Evolutionary conservation across 2,797 vertebrate species (phyloP).

Genomic region (Tokudaia muenninki): DNA sequence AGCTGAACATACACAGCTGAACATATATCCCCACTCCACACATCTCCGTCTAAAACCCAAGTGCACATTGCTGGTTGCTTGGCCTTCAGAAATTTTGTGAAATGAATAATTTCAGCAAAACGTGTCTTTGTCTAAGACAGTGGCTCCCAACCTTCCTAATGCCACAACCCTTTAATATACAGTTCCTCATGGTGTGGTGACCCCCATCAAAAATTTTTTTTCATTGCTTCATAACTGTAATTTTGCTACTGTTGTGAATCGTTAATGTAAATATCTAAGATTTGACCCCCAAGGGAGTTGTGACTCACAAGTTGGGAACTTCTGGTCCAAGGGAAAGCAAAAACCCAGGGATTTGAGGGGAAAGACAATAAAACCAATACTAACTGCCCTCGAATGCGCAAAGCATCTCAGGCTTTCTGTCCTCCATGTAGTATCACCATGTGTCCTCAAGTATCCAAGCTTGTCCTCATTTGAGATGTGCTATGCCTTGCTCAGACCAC

Average conservation of each 20-base stretch:
- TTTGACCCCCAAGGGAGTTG: not conserved
- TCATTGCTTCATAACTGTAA: not conserved
- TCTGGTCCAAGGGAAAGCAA: slow-evolving; percentile 5
- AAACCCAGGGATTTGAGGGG: slow-evolving; percentile 15
- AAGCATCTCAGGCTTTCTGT: not conserved
- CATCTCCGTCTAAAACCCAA: slow-evolving; percentile 3
- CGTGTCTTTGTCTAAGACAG: slow-evolving; percentile 9
- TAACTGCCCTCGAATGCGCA: not conserved
- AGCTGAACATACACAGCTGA: not conserved
- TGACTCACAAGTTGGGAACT: not conserved
- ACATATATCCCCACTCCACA: not conserved
- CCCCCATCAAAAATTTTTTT: not conserved
- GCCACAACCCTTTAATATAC: not conserved
- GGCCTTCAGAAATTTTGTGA: slow-evolving; percentile 66
- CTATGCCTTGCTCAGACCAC: slow-evolving; percentile 23
- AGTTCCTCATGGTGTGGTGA: not conserved
- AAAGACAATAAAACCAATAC: slow-evolving; percentile 28
- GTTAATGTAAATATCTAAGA: not conserved
- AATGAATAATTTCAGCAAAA: slow-evolving; percentile 75
- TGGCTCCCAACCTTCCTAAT: not conserved
- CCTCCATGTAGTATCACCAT: slow-evolving; percentile 11
- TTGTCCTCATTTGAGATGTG: slow-evolving; percentile 27
- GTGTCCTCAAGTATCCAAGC: slow-evolving; percentile 5
- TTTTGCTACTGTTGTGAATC: not conserved
- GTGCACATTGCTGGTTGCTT: slow-evolving; percentile 52